Evolutionary conservation across 2,888 invertebrate species (phyloP).

Genomic region (Volucella inflata): DNA sequence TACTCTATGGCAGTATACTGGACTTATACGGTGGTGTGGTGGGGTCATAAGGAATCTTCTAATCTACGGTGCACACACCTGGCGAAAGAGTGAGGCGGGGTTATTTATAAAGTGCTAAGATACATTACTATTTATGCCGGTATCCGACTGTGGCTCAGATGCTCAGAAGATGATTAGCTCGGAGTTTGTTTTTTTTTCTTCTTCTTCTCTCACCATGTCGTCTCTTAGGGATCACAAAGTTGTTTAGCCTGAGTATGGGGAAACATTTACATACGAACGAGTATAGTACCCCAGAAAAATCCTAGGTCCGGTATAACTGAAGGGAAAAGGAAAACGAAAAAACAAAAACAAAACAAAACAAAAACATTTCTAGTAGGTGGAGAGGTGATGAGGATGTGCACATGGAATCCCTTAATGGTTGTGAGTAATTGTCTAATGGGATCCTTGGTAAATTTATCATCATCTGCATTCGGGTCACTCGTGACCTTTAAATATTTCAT

Average conservation of each 20-base stretch:
- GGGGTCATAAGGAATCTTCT: constrained; percentile 36
- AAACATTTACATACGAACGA: constrained; percentile 32
- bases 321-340: background rate
- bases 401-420: constrained; percentile 71
- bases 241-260: background rate
- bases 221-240: constrained; percentile 3
- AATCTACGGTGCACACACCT: constrained; percentile 30
- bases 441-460: constrained; percentile 72
- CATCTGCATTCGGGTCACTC: constrained; percentile 73
- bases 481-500: constrained; percentile 73
- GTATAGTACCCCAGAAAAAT: background rate
- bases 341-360: no score
- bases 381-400: constrained; percentile 47
- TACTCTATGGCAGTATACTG: constrained; percentile 30
- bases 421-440: constrained; percentile 75
- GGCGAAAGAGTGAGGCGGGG: constrained; percentile 20
- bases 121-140: constrained; percentile 50
- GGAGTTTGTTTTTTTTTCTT: constrained; percentile 4
- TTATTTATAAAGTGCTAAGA: constrained; percentile 74
- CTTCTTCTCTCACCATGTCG: background rate
- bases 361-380: constrained; percentile 6
- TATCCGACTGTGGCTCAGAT: constrained; percentile 42
- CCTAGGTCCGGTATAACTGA: constrained; percentile 15
- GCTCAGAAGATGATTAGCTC: constrained; percentile 66
- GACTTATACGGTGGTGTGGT: background rate